Percentiles rank a stretch among this genome's conserved stretches.
phyloP scores from a whole-genome alignment of 2,888 invertebrate genomes.

The Disparrhopalites patrizii region DNA sequence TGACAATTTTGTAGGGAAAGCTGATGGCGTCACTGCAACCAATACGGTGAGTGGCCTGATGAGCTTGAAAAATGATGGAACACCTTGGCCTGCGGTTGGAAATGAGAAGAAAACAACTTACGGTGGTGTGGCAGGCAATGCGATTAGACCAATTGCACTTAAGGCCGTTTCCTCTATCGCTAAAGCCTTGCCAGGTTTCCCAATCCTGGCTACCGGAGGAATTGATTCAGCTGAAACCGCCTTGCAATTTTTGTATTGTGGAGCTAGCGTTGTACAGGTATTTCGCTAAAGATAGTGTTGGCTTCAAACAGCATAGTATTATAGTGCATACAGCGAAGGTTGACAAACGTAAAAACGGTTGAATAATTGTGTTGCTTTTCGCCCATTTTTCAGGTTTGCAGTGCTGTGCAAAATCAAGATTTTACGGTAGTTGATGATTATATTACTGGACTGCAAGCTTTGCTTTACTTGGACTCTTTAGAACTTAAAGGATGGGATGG shows the following conservation, averaged over 20 bases:
- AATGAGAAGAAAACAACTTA: constrained; percentile 71
- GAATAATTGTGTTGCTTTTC: constrained; percentile 8
- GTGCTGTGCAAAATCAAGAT: constrained; percentile 97
- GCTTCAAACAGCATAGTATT: neutral
- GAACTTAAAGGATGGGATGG: constrained; percentile 77
- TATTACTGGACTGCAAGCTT: constrained; percentile 76
- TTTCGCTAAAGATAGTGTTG: too few species aligned
- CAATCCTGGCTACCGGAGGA: constrained; percentile 93
- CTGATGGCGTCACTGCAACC: constrained; percentile 93
- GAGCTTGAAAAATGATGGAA: constrained; percentile 73
- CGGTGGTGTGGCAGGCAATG: constrained; percentile 90
- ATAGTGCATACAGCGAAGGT: neutral
- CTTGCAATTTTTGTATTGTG: constrained; percentile 89
- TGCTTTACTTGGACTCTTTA: constrained; percentile 74
- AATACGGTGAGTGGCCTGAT: constrained; percentile 96
- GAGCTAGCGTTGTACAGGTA: constrained; percentile 87
- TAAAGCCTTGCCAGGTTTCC: constrained; percentile 76
- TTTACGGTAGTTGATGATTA: constrained; percentile 96
- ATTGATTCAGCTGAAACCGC: constrained; percentile 95
- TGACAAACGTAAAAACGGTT: neutral
- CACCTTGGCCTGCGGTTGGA: constrained; percentile 91
- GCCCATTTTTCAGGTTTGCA: constrained; percentile 67
- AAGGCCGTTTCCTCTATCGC: constrained; percentile 86
- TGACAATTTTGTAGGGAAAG: constrained; percentile 67
- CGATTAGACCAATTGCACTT: constrained; percentile 89